Percentiles rank a stretch among this genome's conserved stretches.
These are phyloP conservation scores for Malurus cyaneus DNA, from an alignment of 2,113 vertebrate genomes.

Conservation along the genomic window DNA sequence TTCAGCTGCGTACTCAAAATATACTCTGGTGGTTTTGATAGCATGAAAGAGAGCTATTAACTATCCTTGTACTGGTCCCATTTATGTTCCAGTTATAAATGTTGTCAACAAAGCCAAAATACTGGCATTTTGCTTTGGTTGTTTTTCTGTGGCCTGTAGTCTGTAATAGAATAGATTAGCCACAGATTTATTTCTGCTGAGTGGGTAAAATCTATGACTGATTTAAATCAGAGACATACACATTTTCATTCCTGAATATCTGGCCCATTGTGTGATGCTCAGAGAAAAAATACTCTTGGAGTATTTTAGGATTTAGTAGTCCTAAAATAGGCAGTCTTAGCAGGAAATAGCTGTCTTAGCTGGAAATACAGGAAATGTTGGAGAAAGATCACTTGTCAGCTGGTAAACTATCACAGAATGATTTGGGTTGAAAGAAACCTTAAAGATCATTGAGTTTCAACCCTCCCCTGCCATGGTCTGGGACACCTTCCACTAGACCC, in stretches of 20 bases:
- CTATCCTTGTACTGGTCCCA: background rate
- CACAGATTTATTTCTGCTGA: background rate
- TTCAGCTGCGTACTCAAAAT: background rate
- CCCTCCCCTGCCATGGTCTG: accelerated
- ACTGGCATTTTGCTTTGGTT: background rate
- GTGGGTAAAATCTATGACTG: background rate
- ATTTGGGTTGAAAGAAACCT: background rate
- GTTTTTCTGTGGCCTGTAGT: background rate
- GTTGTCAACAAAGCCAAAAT: background rate
- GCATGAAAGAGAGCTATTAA: background rate
- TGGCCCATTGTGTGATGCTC: background rate
- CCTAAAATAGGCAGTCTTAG: no score
- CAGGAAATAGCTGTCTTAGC: background rate
- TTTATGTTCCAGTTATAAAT: background rate
- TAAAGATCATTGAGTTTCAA: background rate
- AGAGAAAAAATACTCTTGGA: background rate
- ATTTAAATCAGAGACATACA: background rate
- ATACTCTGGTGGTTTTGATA: background rate
- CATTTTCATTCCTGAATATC: background rate
- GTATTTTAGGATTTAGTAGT: background rate
- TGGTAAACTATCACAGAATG: background rate
- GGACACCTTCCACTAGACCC: background rate
- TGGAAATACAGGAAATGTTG: background rate
- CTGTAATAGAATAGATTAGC: background rate
- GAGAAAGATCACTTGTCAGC: background rate